These are phyloP conservation scores for Gulo gulo DNA, from an alignment of 2,113 vertebrate species.

Conservation along the genomic window DNA sequence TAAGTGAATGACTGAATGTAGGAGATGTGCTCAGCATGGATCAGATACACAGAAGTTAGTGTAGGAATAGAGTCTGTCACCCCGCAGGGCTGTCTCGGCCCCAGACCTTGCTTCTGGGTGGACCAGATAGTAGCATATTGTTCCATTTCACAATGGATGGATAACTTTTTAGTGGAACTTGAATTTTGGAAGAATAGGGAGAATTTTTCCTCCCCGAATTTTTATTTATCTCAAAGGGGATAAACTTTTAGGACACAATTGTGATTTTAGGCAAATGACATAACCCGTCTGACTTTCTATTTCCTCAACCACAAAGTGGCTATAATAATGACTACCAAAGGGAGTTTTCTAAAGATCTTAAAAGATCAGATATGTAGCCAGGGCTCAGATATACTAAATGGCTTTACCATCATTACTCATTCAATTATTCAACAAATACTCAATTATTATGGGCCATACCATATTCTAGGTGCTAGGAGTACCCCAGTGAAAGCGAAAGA, in stretches of 20 bases:
- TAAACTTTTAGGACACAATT: neutral
- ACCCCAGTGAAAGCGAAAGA: neutral
- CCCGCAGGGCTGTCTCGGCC: too few relatives aligned
- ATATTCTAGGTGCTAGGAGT: neutral
- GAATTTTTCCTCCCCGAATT: neutral
- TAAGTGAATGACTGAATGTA: neutral
- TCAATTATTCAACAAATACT: neutral
- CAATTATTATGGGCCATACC: neutral
- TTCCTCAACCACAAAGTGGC: neutral
- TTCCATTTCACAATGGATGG: neutral
- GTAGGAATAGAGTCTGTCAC: neutral
- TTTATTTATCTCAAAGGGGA: neutral
- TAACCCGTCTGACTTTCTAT: neutral
- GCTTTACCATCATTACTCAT: neutral
- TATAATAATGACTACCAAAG: neutral
- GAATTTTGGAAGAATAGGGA: neutral
- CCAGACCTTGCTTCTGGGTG: neutral
- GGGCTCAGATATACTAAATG: neutral
- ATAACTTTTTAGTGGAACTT: neutral
- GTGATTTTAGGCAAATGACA: slow-evolving; percentile 13
- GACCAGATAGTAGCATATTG: neutral
- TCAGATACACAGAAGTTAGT: neutral
- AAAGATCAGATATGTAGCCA: neutral
- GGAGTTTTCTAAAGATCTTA: neutral
- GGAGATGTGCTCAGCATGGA: neutral